Evolutionary conservation across 2,797 vertebrate species (phyloP), one percentile per base, ranked within the genome.

Genomic region (Anabas testudineus): DNA sequence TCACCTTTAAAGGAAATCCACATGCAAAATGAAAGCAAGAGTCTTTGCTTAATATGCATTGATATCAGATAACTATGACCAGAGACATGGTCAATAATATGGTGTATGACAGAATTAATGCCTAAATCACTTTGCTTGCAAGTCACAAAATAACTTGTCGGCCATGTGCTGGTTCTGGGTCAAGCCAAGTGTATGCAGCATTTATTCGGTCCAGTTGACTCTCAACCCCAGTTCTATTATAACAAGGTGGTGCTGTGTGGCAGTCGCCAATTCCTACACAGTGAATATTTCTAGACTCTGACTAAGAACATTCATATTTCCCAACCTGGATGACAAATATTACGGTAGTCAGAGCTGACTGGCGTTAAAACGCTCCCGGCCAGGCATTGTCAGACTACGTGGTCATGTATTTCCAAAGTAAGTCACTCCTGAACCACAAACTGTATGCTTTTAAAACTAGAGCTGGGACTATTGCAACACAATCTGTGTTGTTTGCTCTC

Each of bases 211-310:
- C 43, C 49, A 57, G 30, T 67, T 13, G 37, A 52, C 28, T 45
- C 52, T 47, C 32, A 51, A 30, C 13, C 54, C 57, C 60, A 63
- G 76, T 47, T 51, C 53, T 57, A 46, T 47, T 56, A 0, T 49
- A 71, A 73, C 36, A 54, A 68, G 62, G 47, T 63, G 67, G 43
- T 76, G 67, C 56, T 65, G 49, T 65, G 76, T 51, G 82, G 76
- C 22, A 2, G 16, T 76, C 56, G 13, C 53, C 57, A 74, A 80
- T 79, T 41, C 75, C 75, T 72, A 71, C 60, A 42, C 57, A 19
- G 15, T 70, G 80, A 87, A 70, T 82, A 66, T 86, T 82, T 78
- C 59, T 61, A 71, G 79, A 80, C 87, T 63, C 52, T 89, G 85
- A 90, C 80, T 86, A 65, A 89, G 53, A 58, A 30, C 46, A 57